Percentiles rank a stretch among this genome's conserved stretches.
Conservation (phyloP, 2,113 vertebrate genomes). For the Bettongia penicillata region DNA sequence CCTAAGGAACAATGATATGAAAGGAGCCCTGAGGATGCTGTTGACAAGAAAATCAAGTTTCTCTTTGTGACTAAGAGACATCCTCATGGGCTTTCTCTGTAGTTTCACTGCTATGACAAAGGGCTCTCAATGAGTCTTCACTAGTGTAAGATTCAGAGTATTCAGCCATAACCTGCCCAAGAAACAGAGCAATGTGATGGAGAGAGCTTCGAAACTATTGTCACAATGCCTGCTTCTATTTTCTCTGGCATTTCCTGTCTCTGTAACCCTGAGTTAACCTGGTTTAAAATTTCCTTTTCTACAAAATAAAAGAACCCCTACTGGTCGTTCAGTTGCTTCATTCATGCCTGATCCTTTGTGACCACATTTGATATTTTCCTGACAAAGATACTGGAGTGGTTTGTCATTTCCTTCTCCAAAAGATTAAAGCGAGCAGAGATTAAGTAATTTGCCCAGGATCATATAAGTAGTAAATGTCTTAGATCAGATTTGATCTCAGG, state of each 20-base stretch:
- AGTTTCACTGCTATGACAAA: background rate
- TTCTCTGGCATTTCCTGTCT: background rate
- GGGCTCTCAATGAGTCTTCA: background rate
- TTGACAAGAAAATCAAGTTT: background rate
- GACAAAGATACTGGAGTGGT: too few relatives aligned
- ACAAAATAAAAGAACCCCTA: background rate
- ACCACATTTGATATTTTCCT: too few relatives aligned
- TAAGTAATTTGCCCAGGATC: too few relatives aligned
- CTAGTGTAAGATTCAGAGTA: background rate
- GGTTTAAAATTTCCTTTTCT: background rate
- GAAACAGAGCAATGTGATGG: background rate
- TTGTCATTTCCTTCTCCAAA: too few relatives aligned
- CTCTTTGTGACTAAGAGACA: background rate
- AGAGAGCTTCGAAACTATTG: background rate
- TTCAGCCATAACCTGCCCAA: background rate
- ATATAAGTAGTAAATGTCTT: too few relatives aligned
- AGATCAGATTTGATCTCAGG: too few relatives aligned
- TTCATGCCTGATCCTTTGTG: too few relatives aligned
- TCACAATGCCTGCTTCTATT: background rate
- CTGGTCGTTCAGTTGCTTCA: too few relatives aligned
- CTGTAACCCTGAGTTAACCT: background rate
- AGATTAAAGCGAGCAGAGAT: too few relatives aligned
- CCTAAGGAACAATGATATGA: constrained; percentile 67
- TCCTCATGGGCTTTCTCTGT: background rate
- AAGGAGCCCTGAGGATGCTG: constrained; percentile 26